Base-by-base conservation (phyloP, 2,113 vertebrate species). In the Serilophus lunatus region DNA sequence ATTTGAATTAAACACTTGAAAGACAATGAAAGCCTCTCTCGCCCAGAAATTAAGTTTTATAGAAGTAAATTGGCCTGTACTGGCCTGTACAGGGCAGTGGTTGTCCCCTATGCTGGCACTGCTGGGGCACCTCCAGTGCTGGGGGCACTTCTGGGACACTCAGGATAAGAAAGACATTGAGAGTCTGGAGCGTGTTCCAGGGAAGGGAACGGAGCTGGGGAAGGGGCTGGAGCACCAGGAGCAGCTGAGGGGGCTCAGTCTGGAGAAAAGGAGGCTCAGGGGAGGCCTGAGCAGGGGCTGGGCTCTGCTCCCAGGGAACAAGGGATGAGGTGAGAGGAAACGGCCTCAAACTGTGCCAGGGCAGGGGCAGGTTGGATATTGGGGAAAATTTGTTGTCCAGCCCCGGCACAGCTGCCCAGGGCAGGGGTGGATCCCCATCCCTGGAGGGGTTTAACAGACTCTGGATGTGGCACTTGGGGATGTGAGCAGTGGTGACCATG, bases 101-200 rank as follows among this genome's bases (percentile, higher is more conserved):
- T 6, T 20, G 36, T 36, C 50, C 65, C 56, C 56, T 25, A 33
- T 51, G 45, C 56, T 82, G 36, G 36, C 63, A 50, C 9, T 68
- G 44, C 31, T 50, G 36, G 1, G 2, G 2, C 19, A 8, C 24
- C 29, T 57, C 51, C 19, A 66, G 7, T 8, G 4, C 50, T 40
- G 60, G 12, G 9, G 29, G 5, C 60, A 65, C 8, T 5, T 2
- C 31, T 31, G 82, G 31, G 36, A 11, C 20, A 17, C 45, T 44
- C 33, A 69, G 18, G 38, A 47, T 15, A n/a, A 2, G 0, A 5
- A 12, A 33, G 47, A 40, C 40, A 19, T 6, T 1, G n/a, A n/a
- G n/a, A 63, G 38, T 33, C 36, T 51, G 63, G 45, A 68, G 53
- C 0, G 1, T 20, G 82, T 33, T n/a, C 33, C 72, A 68, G 59